Evolutionary conservation across 2,888 invertebrate genomes (phyloP), one percentile per base, ranked within the genome.

Genomic region (Barypeithes pellucidus): DNA sequence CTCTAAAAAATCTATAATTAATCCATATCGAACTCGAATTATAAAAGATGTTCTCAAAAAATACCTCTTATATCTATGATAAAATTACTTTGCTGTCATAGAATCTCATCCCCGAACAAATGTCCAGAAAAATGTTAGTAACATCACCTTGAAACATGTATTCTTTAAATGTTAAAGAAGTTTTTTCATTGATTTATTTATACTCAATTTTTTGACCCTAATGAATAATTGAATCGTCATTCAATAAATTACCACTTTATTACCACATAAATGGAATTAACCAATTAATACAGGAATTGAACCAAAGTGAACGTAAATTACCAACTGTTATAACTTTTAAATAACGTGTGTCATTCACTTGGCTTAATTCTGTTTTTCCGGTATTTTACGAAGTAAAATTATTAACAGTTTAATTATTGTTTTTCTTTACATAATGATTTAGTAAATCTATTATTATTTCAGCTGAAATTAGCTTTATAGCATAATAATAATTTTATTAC

Each of bases 321-420:
- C 16, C 3, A 18, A 1, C 8, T 14, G 16, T 43, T n/a, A 33
- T 61, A 61, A 61, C 14, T 24, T 45, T 60, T 41, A 45, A 61
- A 61, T 45, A 61, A 45, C 29, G 43, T 61, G 45, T 61, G 61
- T 61, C 61, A 45, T 61, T 61, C 22, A 43, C 61, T 61, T 24
- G 45, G 61, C 45, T 43, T 43, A 61, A 61, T 61, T 61, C 29
- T 61, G 24, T 61, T 61, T 59, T 61, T 61, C 61, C 61, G 45
- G 61, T 61, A 29, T 61, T 61, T 45, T 45, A 45, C 18, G 43
- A 45, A 61, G 61, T 39, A 24, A 43, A 43, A 29, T 61, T 33
- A 33, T 57, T 57, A 36, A 33, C 54, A 33, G 54, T 18, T 57
- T 57, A 57, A 57, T 57, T 52, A 29, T 3, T 29, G 33, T 57